Base-by-base conservation (phyloP, 2,113 vertebrate genomes). In the Dromas ardeola region DNA sequence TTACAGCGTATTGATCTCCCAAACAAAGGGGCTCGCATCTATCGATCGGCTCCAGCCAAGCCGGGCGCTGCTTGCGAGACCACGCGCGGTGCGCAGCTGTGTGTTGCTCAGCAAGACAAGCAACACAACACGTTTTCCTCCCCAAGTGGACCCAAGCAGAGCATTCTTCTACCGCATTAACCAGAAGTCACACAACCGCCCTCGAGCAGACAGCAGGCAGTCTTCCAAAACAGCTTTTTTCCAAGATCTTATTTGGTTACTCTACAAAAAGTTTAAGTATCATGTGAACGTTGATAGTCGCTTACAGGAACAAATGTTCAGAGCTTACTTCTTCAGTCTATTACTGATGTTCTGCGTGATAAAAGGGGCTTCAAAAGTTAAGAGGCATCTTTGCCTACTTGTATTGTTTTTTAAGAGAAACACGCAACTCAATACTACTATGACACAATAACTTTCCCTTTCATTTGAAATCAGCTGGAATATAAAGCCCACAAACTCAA, bases 1-100 rank as follows among this genome's bases (percentile, higher is more conserved):
- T 99, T 98, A 98, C 97, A 98, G 88, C 58, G 38, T 98, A 99
- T 98, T 92, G 98, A 99, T 99, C 98, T 97, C 80, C 82, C 96
- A 97, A 98, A 99, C 98, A 98, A 99, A 98, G 98, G 98, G 98
- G 98, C 98, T 97, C 96, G 95, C 97, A 98, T 97, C 97, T 97
- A 99, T 98, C 86, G 98, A 99, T 98, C 88, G 30, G 85, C 83
- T 97, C 88, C 86, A 73, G 96, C 97, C 90, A 94, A 98, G 94
- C 91, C 87, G 76, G 14, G 22, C 29, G 72, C 89, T 90, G 87
- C 96, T 84, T 78, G 70, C 56, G 19, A 96, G 94, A 85, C 90
- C 62, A 63, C 15, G 86, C 50, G 23, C 29, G 88, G 93, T 32
- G 25, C 47, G 42, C 53, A 88, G 90, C 71, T 69, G 91, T 36